These are phyloP conservation scores for Aphidoletes aphidimyza DNA, from an alignment of 2,888 invertebrate genomes.

Conservation along the genomic window DNA sequence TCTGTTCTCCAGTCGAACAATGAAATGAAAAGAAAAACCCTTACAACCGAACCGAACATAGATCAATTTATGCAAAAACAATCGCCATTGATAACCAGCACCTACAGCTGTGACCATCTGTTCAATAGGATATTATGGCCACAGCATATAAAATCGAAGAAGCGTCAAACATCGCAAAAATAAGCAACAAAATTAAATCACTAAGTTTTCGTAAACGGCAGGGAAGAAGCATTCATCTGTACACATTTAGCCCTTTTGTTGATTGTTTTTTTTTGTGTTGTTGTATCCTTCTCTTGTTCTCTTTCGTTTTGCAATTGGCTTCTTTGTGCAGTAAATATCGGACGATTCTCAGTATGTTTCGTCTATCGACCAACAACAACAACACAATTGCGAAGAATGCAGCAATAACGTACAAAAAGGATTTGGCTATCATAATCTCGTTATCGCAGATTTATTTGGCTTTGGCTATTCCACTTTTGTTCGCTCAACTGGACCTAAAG, in stretches of 20 bases:
- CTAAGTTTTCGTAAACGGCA: not conserved
- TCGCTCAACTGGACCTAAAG: too few relatives aligned
- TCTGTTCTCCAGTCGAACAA: too few relatives aligned
- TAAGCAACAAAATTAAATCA: not conserved
- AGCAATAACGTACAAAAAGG: conserved; percentile 45
- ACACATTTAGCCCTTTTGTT: not conserved
- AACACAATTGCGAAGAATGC: not conserved
- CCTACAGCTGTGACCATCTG: conserved; percentile 32
- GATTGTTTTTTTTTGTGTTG: conserved; percentile 3
- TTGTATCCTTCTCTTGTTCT: too few relatives aligned
- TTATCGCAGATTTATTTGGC: conserved; percentile 29
- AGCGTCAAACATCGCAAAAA: conserved; percentile 1
- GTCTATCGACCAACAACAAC: too few relatives aligned
- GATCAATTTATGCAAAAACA: conserved; percentile 47
- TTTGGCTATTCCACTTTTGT: not conserved
- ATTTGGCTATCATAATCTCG: conserved; percentile 39
- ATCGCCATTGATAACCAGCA: conserved; percentile 22
- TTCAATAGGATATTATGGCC: not conserved
- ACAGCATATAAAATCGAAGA: not conserved
- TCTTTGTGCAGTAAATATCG: not conserved
- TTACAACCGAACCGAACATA: not conserved
- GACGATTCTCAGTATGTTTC: not conserved
- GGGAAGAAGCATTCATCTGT: not conserved
- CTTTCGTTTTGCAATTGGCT: not conserved
- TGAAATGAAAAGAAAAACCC: not conserved